phyloP scores from a whole-genome alignment of 2,888 invertebrate genomes.

The Ethmia dodecea region DNA sequence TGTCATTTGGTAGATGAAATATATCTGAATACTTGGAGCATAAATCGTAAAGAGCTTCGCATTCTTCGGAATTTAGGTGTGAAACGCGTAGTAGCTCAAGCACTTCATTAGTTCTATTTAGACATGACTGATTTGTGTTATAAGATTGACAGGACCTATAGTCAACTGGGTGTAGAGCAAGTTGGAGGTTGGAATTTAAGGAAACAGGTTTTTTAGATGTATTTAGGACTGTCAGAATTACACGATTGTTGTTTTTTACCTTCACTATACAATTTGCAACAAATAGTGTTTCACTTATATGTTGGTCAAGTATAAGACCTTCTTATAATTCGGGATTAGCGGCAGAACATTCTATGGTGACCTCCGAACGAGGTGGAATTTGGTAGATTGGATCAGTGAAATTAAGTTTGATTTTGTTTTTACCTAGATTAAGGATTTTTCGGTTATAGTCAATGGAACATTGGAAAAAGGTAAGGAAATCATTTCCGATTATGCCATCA shows the following conservation, averaged over 20 bases:
- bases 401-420: not conserved
- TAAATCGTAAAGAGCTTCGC: slow-evolving; percentile 11
- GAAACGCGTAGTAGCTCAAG: slow-evolving; percentile 1
- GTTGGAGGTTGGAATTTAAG: not conserved
- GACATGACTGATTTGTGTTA: not conserved
- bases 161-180: slow-evolving; percentile 1
- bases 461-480: slow-evolving; percentile 5
- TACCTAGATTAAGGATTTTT: not conserved
- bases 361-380: slow-evolving; percentile 3
- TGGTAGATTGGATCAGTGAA: slow-evolving; percentile 3
- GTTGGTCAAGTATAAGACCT: slow-evolving; percentile 2
- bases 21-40: slow-evolving; percentile 19
- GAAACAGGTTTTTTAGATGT: not conserved
- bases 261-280: slow-evolving; percentile 5
- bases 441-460: slow-evolving; percentile 8
- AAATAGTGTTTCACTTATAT: not conserved
- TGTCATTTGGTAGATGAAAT: slow-evolving; percentile 18
- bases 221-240: slow-evolving; percentile 6
- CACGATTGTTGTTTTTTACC: slow-evolving; percentile 4
- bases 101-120: not conserved
- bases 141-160: not conserved
- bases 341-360: not conserved
- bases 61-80: slow-evolving; percentile 18
- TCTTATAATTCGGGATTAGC: slow-evolving; percentile 1
- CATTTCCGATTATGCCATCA: slow-evolving; percentile 11